Percentiles rank a stretch among this genome's conserved stretches.
phyloP scores from a whole-genome alignment of 2,113 vertebrate genomes.

The Cyphomyrus discorhynchus region DNA sequence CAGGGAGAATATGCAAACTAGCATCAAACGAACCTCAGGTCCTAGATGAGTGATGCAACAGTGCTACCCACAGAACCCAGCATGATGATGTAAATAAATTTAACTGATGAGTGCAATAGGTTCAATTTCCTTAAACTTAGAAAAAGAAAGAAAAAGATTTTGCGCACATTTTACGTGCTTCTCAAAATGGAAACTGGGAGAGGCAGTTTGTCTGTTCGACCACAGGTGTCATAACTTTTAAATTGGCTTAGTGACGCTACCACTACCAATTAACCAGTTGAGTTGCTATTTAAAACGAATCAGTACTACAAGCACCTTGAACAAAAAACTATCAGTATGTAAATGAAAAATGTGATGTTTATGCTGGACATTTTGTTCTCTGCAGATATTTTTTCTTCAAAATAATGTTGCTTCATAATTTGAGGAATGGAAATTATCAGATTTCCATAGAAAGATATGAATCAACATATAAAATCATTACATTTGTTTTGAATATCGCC shows the following conservation, averaged over 20 bases:
- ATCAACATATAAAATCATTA: background rate
- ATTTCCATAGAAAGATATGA: background rate
- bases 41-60: background rate
- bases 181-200: background rate
- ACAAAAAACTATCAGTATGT: background rate
- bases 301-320: background rate
- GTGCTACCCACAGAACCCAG: background rate
- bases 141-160: background rate
- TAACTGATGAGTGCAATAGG: background rate
- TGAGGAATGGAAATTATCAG: background rate
- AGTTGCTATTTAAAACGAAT: background rate
- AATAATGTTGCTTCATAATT: background rate
- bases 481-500: background rate
- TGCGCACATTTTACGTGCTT: background rate
- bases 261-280: background rate
- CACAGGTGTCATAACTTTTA: background rate
- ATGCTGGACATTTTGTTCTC: background rate
- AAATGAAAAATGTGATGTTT: background rate
- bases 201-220: background rate
- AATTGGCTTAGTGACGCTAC: background rate
- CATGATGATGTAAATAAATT: background rate
- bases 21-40: background rate
- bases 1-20: background rate
- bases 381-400: background rate
- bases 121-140: background rate